phyloP scores from a whole-genome alignment of 2,113 vertebrate genomes.

The Nycticorax nycticorax region DNA sequence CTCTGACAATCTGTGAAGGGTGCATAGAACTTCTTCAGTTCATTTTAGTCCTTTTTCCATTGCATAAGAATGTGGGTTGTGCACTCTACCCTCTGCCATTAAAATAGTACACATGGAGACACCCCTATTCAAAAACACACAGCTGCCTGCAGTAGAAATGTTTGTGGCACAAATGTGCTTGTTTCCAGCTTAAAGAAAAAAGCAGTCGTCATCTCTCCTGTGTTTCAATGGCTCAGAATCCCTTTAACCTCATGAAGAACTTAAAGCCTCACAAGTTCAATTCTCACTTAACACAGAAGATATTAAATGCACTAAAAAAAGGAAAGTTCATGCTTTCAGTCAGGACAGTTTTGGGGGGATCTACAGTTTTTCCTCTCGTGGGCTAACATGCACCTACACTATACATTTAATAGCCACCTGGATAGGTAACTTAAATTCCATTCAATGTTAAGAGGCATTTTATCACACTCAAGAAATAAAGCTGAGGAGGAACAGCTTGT shows the following conservation, averaged over 20 bases:
- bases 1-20: not conserved
- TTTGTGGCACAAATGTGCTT: not conserved
- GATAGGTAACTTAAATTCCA: not conserved
- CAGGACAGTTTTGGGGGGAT: not conserved
- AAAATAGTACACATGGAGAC: accelerated
- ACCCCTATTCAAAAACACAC: not conserved
- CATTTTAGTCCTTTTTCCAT: not conserved
- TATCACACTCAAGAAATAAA: not conserved
- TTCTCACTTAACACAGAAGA: not conserved
- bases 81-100: not conserved
- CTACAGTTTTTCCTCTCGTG: not conserved
- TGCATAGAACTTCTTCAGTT: not conserved
- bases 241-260: not conserved
- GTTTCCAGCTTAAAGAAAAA: not conserved
- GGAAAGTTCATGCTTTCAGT: not conserved
- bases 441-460: not conserved
- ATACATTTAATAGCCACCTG: not conserved
- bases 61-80: not conserved
- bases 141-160: not conserved
- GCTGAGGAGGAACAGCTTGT: not conserved
- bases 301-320: not conserved
- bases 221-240: not conserved
- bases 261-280: not conserved
- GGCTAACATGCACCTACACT: not conserved
- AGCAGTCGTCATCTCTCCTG: not conserved